Conservation (phyloP, 2,113 vertebrate species). For the Carlito syrichta region DNA sequence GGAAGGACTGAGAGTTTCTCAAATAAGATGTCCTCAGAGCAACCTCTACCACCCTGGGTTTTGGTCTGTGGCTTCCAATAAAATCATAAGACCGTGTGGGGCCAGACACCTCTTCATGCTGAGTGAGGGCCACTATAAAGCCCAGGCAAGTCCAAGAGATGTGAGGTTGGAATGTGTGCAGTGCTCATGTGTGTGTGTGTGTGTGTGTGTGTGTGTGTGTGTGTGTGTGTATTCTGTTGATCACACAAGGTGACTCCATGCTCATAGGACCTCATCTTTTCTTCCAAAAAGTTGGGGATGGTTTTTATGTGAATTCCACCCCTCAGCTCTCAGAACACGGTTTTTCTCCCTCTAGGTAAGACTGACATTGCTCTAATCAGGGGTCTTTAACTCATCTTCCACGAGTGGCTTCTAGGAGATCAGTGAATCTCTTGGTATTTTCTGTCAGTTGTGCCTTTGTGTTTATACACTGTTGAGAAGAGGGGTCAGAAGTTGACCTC, state of each 20-base stretch:
- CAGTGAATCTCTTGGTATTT: neutral
- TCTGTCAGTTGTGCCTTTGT: neutral
- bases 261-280: neutral
- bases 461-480: neutral
- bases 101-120: neutral
- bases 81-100: neutral
- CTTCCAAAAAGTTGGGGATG: neutral
- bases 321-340: neutral
- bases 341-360: neutral
- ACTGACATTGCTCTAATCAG: neutral
- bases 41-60: neutral
- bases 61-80: neutral
- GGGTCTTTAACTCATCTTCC: neutral
- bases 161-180: neutral
- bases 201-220: neutral
- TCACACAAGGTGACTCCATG: neutral
- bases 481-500: neutral
- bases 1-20: neutral
- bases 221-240: neutral
- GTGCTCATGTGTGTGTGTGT: neutral
- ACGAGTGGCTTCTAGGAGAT: neutral
- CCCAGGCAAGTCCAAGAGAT: neutral
- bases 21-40: neutral
- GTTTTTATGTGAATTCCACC: neutral
- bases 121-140: neutral